Conservation (phyloP, 2,888 invertebrate species). For the Epistrophe eligans region DNA sequence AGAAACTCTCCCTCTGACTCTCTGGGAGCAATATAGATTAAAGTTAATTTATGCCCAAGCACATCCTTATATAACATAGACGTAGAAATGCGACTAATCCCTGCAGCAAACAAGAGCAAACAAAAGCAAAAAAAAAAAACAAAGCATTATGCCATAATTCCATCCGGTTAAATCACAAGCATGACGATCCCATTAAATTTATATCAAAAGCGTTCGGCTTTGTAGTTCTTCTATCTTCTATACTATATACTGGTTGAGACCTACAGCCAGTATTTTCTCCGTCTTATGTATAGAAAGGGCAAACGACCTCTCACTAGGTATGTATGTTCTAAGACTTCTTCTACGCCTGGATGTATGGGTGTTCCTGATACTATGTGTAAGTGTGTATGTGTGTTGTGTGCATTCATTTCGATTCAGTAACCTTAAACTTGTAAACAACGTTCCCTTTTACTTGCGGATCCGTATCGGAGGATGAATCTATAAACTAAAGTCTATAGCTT, state of each 20-base stretch:
- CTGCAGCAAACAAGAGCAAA: slow-evolving; percentile 18
- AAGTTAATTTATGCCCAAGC: slow-evolving; percentile 37
- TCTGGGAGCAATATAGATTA: slow-evolving; percentile 7
- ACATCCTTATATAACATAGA: slow-evolving; percentile 21
- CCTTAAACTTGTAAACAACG: slow-evolving; percentile 43
- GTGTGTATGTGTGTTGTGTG: slow-evolving; percentile 5
- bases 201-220: slow-evolving; percentile 39
- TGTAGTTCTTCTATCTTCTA: not conserved
- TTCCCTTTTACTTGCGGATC: slow-evolving; percentile 36
- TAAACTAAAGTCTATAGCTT: not conserved
- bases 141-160: slow-evolving; percentile 24
- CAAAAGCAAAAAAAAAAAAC: not conserved
- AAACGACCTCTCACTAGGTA: slow-evolving; percentile 50
- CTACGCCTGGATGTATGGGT: not conserved
- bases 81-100: slow-evolving; percentile 42
- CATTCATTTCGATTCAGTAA: slow-evolving; percentile 44
- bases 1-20: not conserved
- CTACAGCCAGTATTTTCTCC: not conserved
- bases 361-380: not conserved
- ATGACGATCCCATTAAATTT: slow-evolving; percentile 52
- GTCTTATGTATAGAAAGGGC: slow-evolving; percentile 31
- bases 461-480: slow-evolving; percentile 22
- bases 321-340: slow-evolving; percentile 35
- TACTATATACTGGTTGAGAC: not conserved
- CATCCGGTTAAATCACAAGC: slow-evolving; percentile 48